Evolutionary conservation across 2,113 vertebrate genomes (phyloP).

Genomic region (Ranitomeya variabilis): DNA sequence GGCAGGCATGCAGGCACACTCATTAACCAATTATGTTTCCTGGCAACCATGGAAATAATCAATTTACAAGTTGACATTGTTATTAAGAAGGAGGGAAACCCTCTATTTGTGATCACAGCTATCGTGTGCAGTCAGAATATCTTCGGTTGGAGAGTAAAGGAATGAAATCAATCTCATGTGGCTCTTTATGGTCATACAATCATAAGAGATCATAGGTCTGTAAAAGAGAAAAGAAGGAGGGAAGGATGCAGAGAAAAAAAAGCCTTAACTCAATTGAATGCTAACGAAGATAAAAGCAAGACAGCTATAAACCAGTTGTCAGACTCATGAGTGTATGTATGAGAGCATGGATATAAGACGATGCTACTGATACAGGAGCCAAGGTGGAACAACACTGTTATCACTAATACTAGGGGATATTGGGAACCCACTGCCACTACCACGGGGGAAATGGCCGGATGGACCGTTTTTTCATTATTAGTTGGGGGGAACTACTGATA

Average conservation of each 20-base stretch:
- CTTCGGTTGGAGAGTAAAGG: background rate
- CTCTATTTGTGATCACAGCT: background rate
- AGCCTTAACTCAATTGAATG: background rate
- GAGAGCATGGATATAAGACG: no score
- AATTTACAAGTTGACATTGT: slow-evolving; percentile 34
- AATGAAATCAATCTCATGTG: background rate
- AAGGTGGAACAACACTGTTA: no score
- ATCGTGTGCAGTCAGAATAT: background rate
- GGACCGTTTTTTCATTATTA: no score
- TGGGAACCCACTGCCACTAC: no score
- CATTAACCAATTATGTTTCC: slow-evolving; percentile 50
- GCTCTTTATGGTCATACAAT: background rate
- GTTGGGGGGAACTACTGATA: no score
- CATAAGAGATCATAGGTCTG: background rate
- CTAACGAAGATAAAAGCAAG: no score
- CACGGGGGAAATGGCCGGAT: no score
- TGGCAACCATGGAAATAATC: slow-evolving; percentile 46
- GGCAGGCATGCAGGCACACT: slow-evolving; percentile 14
- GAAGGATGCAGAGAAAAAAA: background rate
- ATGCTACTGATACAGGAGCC: no score
- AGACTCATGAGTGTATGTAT: no score
- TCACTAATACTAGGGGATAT: no score
- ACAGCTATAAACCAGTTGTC: no score
- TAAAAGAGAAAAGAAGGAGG: background rate
- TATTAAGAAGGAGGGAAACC: slow-evolving; percentile 23